phyloP scores from a whole-genome alignment of 2,797 vertebrate species.

The Muraenolepis orangiensis region DNA sequence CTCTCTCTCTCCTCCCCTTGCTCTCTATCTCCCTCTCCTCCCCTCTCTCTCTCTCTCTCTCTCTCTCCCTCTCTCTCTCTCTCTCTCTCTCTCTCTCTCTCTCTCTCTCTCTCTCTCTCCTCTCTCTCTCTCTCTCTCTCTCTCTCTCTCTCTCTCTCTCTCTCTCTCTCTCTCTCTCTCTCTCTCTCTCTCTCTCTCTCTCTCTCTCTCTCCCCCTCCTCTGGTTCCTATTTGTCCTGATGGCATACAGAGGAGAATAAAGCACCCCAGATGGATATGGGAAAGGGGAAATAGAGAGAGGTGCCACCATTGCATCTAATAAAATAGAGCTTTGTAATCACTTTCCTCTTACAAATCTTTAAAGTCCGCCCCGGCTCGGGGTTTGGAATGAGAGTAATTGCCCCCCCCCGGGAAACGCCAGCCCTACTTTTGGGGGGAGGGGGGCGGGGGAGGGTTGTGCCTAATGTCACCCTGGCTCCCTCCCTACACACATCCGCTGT shows the following conservation, averaged over 20 bases:
- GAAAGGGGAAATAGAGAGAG: conserved; percentile 53
- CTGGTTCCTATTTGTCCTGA: conserved; percentile 36
- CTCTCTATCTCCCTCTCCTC: conserved; percentile 21
- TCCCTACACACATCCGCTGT: conserved; percentile 42
- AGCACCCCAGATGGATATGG: conserved; percentile 62
- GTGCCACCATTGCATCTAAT: conserved; percentile 57
- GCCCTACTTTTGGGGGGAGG: conserved; percentile 27
- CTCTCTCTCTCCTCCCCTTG: conserved; percentile 32
- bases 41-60: not conserved
- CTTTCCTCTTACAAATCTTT: conserved; percentile 50
- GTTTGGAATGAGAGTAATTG: conserved; percentile 44
- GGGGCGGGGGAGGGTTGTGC: conserved; percentile 27
- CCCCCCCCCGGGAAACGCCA: conserved; percentile 41
- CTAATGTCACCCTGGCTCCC: conserved; percentile 20
- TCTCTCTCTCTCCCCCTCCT: conserved; percentile 39
- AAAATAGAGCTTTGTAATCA: conserved; percentile 67
- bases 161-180: not conserved
- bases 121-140: too few species aligned
- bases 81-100: too few species aligned
- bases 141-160: conserved; percentile 45
- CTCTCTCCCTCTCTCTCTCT: too few species aligned
- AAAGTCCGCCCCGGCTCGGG: conserved; percentile 47
- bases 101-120: too few species aligned
- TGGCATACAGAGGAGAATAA: conserved; percentile 73
- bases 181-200: conserved; percentile 21